Conservation (phyloP, 2,113 vertebrate species). For the Ahaetulla prasina region DNA sequence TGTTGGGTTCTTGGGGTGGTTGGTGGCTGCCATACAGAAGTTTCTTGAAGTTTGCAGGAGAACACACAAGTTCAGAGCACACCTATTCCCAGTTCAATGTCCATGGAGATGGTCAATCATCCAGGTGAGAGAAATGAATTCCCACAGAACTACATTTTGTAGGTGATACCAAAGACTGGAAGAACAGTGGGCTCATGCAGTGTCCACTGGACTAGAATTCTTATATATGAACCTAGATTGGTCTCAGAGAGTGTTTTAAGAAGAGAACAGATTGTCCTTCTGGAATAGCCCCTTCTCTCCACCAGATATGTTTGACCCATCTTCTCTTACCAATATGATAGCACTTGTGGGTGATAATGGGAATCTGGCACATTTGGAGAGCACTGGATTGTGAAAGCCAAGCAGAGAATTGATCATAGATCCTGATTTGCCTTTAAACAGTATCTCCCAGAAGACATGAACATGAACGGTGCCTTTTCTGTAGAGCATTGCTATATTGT, state of each 20-base stretch:
- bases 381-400: neutral
- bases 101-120: too few species aligned
- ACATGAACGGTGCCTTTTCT: neutral
- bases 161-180: too few species aligned
- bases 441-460: neutral
- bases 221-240: neutral
- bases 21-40: too few species aligned
- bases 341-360: neutral
- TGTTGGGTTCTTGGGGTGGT: too few species aligned
- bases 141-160: too few species aligned
- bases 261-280: neutral
- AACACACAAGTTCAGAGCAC: too few species aligned
- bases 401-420: neutral
- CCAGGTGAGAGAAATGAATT: too few species aligned
- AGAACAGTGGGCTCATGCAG: too few species aligned
- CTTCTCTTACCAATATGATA: neutral
- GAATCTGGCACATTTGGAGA: neutral
- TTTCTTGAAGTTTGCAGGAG: too few species aligned
- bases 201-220: neutral
- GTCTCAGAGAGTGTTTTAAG: neutral
- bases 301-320: neutral
- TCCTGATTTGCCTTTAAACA: neutral
- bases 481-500: accelerated
- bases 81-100: too few species aligned
- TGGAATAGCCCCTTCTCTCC: neutral